phyloP scores from a whole-genome alignment of 2,888 invertebrate species.

The Argyresthia goedartella region DNA sequence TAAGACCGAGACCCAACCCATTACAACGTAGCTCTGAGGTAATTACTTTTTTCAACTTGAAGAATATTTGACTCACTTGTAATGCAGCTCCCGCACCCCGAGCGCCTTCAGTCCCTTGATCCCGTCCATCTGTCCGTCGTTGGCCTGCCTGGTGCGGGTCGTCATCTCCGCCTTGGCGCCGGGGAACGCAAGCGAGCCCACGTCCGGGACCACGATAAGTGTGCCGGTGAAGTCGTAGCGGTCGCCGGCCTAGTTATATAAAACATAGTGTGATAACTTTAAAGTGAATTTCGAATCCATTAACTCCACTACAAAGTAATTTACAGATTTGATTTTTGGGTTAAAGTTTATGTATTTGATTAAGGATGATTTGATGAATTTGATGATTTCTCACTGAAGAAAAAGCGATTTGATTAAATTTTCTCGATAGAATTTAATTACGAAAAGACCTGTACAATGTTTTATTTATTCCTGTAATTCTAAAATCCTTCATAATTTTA shows the following conservation, averaged over 20 bases:
- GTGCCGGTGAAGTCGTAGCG: constrained; percentile 95
- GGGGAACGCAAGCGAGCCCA: constrained; percentile 86
- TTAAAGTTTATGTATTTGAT: no score
- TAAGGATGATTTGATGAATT: no score
- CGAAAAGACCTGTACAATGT: background rate
- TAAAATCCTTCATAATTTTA: no score
- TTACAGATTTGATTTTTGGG: no score
- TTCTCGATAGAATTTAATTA: no score
- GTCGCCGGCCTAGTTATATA: constrained; percentile 72
- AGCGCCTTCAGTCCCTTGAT: constrained; percentile 85
- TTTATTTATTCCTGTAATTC: background rate
- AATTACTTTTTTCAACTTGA: background rate
- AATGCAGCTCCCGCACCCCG: constrained; percentile 61
- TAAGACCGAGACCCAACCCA: no score
- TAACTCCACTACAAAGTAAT: no score
- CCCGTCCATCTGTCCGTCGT: constrained; percentile 84
- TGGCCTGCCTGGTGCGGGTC: constrained; percentile 78
- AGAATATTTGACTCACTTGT: constrained; percentile 56
- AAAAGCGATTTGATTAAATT: no score
- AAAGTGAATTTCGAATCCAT: no score
- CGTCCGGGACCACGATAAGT: constrained; percentile 97
- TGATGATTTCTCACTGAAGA: no score
- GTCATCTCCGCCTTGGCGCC: constrained; percentile 89
- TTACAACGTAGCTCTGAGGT: no score
- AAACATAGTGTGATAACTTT: background rate